Evolutionary conservation across 2,797 vertebrate species (phyloP).

Genomic region (Otolemur crassicaudatus): DNA sequence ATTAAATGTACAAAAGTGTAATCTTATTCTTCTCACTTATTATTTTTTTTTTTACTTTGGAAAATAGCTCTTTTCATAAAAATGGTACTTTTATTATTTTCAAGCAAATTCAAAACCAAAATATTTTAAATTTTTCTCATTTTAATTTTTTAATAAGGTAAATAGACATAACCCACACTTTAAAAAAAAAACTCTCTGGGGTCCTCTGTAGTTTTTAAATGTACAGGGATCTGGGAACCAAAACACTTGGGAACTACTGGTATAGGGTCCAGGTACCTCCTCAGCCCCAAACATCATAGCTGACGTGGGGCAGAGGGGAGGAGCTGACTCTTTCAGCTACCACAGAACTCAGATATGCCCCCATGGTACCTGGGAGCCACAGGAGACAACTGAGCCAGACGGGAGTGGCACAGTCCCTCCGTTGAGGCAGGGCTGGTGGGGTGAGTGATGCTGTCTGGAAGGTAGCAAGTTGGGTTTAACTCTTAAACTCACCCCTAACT

Average conservation of each 20-base stretch:
- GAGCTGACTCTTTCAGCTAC: no score
- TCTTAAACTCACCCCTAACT: neutral
- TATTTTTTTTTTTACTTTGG: neutral
- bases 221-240: neutral
- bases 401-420: fast-evolving
- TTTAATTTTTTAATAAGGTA: neutral
- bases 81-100: neutral
- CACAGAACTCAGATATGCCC: fast-evolving
- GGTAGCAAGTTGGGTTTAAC: neutral
- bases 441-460: fast-evolving
- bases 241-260: neutral
- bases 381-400: neutral
- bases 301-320: no score
- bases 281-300: fast-evolving
- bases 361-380: neutral
- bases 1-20: neutral
- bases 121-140: neutral
- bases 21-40: neutral
- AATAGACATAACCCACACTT: neutral
- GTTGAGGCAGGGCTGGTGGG: fast-evolving
- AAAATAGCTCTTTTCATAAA: neutral
- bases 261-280: neutral
- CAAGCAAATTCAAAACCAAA: neutral
- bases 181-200: neutral
- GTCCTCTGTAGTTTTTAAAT: neutral